Evolutionary conservation across 2,113 vertebrate species (phyloP), one percentile per base, ranked within the genome.

Genomic region (Zosterops hypoxanthus): DNA sequence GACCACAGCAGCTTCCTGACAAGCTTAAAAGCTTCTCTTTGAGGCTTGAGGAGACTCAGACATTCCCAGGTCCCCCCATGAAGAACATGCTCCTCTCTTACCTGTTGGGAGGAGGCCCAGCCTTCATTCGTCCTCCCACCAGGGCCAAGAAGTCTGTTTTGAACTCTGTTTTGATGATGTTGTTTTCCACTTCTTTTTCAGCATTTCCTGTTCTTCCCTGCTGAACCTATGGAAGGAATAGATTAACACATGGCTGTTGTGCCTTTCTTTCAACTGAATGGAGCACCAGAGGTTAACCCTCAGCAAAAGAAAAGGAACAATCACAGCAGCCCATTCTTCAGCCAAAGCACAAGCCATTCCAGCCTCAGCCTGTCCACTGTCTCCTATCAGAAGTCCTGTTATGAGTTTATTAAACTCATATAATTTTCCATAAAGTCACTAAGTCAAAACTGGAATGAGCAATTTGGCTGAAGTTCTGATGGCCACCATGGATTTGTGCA

Each of bases 131-230:
- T 60, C 96, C 96, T 60, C 96, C 97, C 20, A 97, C 92, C 64
- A 97, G 82, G 49, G 96, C 94, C 41, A 95, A 53, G 73, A 97
- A 97, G 60, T 98, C 97, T 5, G 96, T 94, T 77, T 98, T 98
- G 86, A 97, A 97, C 61, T 98, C 98, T 65, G 96, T 88, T 90
- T 97, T 98, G 75, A 97, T 93, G 41, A 96, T 93, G 76, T 91
- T 95, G 68, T 97, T 97, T 92, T 98, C 96, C 34, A 92, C 91
- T 57, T 97, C 97, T 61, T 98, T 98, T 64, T 97, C 97, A 55
- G 97, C 77, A 56, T 97, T 97, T 49, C 96, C 94, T 19, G 94
- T 97, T 76, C 98, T 97, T 72, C 98, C 97, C 69, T 98, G 98
- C 71, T 98, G 98, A 75, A 98, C 98, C 98, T 98, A 29, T 19